phyloP scores from a whole-genome alignment of 2,113 vertebrate genomes.

The Pseudolaguvia tuberculata region DNA sequence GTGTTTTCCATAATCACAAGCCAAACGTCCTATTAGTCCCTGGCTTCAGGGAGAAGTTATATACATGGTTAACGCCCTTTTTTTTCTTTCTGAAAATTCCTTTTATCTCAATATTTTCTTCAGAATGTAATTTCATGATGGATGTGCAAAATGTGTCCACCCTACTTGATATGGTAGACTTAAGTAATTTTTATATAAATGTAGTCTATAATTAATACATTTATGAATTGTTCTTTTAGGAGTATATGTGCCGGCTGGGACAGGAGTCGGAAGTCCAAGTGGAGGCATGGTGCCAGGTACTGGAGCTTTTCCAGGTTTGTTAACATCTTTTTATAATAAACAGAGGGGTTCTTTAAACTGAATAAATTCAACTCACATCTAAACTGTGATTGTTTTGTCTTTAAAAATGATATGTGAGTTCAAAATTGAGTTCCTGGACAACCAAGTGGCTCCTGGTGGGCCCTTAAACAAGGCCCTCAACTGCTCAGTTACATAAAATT shows the following conservation, averaged over 20 bases:
- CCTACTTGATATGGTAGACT: background rate
- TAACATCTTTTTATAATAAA: background rate
- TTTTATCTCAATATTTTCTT: slow-evolving; percentile 2
- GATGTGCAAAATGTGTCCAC: background rate
- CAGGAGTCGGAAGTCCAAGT: slow-evolving; percentile 49
- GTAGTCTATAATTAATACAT: background rate
- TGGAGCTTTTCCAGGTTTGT: slow-evolving; percentile 67
- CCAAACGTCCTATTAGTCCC: slow-evolving; percentile 54
- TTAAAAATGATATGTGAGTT: background rate
- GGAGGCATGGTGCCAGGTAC: slow-evolving; percentile 58
- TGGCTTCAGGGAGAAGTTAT: slow-evolving; percentile 23
- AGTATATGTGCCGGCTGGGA: slow-evolving; percentile 65
- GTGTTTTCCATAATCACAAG: slow-evolving; percentile 29
- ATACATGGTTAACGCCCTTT: background rate
- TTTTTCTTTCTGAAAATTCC: slow-evolving; percentile 7
- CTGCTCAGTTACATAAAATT: no score
- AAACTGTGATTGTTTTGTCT: background rate
- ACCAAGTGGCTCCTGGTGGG: no score
- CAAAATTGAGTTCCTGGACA: no score
- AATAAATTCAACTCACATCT: background rate
- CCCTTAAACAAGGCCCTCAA: no score
- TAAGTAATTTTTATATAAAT: background rate
- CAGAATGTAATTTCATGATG: slow-evolving; percentile 1
- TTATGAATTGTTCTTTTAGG: slow-evolving; percentile 55
- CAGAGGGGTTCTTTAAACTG: background rate